These are phyloP conservation scores for Abrostola triplasia DNA, from an alignment of 2,888 invertebrate genomes.

Conservation along the genomic window DNA sequence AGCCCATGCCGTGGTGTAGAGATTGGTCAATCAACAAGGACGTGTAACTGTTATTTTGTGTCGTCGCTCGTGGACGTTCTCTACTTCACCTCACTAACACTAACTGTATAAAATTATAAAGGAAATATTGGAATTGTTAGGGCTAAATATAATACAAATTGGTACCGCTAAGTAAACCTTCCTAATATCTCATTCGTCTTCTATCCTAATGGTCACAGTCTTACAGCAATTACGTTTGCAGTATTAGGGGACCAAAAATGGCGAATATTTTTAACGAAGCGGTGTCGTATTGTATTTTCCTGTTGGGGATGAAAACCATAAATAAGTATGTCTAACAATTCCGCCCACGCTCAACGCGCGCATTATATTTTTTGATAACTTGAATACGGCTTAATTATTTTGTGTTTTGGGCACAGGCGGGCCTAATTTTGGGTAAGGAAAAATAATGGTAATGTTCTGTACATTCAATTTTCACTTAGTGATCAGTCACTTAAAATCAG, in stretches of 20 bases:
- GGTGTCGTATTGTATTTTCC: conserved; percentile 4
- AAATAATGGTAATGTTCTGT: background rate
- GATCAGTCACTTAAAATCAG: too few species aligned
- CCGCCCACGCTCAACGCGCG: background rate
- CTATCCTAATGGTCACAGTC: background rate
- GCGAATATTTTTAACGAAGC: conserved; percentile 3
- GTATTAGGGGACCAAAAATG: conserved; percentile 1
- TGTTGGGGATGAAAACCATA: conserved; percentile 1
- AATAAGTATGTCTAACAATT: conserved; percentile 4
- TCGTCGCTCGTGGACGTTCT: too few species aligned
- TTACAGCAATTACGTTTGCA: conserved; percentile 4
- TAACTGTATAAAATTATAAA: too few species aligned
- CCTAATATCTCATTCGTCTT: background rate
- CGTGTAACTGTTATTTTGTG: too few species aligned
- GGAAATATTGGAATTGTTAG: too few species aligned
- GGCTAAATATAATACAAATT: background rate
- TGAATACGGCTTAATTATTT: conserved; percentile 5
- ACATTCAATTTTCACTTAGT: background rate
- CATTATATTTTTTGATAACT: conserved; percentile 6
- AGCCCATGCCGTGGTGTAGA: too few species aligned
- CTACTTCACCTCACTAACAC: too few species aligned
- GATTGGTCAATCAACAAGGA: too few species aligned
- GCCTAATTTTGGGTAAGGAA: background rate
- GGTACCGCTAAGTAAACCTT: background rate
- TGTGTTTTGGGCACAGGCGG: background rate